A percentile compares a stretch with the other conserved stretches of the same genome.
phyloP scores from a whole-genome alignment of 2,113 vertebrate genomes.

The Asarcornis scutulata region DNA sequence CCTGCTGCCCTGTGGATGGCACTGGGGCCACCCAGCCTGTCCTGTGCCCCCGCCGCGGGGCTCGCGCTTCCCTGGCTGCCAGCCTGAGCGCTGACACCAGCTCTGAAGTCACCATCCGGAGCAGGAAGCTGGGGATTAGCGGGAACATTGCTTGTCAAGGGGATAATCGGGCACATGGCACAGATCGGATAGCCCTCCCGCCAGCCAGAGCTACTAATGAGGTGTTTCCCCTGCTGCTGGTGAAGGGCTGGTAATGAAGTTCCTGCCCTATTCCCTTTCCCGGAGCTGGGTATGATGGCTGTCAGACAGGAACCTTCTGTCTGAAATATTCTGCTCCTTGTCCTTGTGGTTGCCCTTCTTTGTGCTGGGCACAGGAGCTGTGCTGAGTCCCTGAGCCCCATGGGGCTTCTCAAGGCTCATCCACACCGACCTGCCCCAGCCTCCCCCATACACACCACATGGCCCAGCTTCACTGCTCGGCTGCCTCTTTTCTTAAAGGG shows the following conservation, averaged over 20 bases:
- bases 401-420: not conserved
- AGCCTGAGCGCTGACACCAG: not conserved
- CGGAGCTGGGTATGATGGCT: not conserved
- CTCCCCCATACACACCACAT: too few relatives aligned
- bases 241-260: not conserved
- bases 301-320: not conserved
- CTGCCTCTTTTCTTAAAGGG: not conserved
- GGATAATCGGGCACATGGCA: not conserved
- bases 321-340: not conserved
- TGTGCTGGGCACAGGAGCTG: not conserved
- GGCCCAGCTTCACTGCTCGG: not conserved
- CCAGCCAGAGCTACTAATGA: not conserved
- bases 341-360: not conserved
- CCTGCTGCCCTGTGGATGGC: not conserved
- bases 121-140: not conserved
- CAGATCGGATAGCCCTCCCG: not conserved
- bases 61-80: not conserved
- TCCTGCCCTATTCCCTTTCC: not conserved
- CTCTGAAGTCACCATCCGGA: not conserved
- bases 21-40: not conserved
- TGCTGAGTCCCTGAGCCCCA: not conserved
- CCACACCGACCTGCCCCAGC: accelerated
- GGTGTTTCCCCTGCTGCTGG: not conserved
- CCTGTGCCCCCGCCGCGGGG: not conserved
- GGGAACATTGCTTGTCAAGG: not conserved